phyloP scores from a whole-genome alignment of 2,113 vertebrate species.

The Melanerpes aurifrons region DNA sequence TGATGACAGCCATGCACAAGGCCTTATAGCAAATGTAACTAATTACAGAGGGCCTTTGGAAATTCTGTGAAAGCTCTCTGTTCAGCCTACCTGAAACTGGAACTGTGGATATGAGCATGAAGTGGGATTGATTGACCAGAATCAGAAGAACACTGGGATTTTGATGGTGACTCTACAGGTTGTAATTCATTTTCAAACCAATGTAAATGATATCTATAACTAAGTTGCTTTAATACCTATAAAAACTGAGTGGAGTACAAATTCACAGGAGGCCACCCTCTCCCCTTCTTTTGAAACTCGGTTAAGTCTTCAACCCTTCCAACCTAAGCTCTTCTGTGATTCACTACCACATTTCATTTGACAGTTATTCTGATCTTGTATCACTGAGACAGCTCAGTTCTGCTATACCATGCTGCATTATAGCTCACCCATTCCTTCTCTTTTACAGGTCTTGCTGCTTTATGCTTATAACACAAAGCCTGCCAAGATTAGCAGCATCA shows the following conservation, averaged over 20 bases:
- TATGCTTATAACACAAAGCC: constrained; percentile 68
- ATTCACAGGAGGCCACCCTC: neutral
- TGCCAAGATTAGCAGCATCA: constrained; percentile 32
- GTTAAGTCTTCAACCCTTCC: neutral
- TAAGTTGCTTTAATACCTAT: neutral
- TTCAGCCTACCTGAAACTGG: neutral
- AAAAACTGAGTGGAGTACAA: neutral
- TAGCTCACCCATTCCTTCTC: neutral
- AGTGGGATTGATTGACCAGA: neutral
- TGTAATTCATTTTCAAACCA: neutral
- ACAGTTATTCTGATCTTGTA: neutral
- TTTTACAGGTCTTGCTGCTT: constrained; percentile 69
- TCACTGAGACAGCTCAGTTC: neutral
- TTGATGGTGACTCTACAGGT: neutral
- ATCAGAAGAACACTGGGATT: neutral
- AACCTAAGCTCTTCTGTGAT: too few species aligned
- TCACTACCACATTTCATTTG: neutral
- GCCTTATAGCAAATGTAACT: neutral
- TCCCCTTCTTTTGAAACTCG: neutral
- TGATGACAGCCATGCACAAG: neutral
- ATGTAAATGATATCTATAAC: neutral
- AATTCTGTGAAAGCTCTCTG: neutral
- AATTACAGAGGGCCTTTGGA: neutral
- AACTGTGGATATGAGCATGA: neutral
- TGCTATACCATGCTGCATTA: neutral